Evolutionary conservation across 2,888 invertebrate genomes (phyloP), one percentile per base, ranked within the genome.

Genomic region (Embidobia sp.): DNA sequence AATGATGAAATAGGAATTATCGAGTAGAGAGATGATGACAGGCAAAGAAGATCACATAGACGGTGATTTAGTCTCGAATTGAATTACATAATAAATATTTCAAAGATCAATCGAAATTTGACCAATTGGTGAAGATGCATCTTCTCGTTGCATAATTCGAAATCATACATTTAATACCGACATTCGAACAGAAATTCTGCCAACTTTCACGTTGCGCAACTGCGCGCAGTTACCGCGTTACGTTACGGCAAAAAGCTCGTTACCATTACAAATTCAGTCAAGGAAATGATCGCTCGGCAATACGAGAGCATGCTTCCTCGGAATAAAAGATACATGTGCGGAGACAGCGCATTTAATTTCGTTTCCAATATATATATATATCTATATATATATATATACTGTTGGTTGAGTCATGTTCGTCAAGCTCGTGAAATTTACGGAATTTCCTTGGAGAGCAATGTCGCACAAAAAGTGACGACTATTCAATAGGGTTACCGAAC

Each of bases 401-500:
- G 26, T 10, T 33, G 64, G 42, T 44, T 27, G 35, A 48, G 15
- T 35, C 29, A 51, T 48, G 67, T 53, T 57, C 67, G 57, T 57
- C 67, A 66, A 66, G 27, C 37, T 11, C 35, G 57, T 48, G 48
- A 48, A 57, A 67, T 57, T 57, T 40, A 19, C 48, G 19, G 18
- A 29, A 57, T 55, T 53, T 70, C 46, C 51, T 53, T 8, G 13
- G 44, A 35, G 61, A 61, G 44, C 61, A 51, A 61, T 61, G 59
- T 51, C 22, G 16, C 51, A 35, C 51, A 61, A 70, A 70, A 67
- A 67, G 55, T 29, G 27, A 44, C 48, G 44, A 70, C 27, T 35
- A 51, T 61, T 70, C 59, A 70, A 61, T 70, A 69, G 69, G 44
- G 49, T 49, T 27, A 35, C 4, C 59, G 69, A 69, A 51, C 51